Base-by-base conservation (phyloP, 2,113 vertebrate species). In the Eulemur macaco region DNA sequence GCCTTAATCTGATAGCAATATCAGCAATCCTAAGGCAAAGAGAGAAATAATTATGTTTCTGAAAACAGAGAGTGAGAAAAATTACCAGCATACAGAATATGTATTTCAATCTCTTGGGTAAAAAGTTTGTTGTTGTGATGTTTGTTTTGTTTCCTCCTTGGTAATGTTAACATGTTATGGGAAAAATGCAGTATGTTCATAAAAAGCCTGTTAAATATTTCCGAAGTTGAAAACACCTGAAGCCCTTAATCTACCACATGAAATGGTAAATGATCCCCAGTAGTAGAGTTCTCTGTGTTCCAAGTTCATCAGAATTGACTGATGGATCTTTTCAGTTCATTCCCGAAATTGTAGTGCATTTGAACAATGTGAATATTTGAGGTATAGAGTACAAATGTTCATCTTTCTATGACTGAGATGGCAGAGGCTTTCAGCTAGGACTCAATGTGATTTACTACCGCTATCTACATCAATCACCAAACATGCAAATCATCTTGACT, bases 401-500 rank as follows among this genome's bases (percentile, higher is more conserved):
- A 58, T 92, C 69, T 95, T 93, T 95, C 29, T 92, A 0, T 21
- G 31, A 92, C 80, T 96, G 60, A 96, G 63, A 68, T 47, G 86
- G 39, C 39, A 96, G 82, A 84, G n/a, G 76, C 17, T 94, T 89
- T 84, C 56, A 84, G 52, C 42, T 90, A 50, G 96, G 73, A 73
- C 45, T 64, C 0, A 3, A 8, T 89, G 39, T 92, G 73, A 97
- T 97, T 97, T 96, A 95, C 52, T 71, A 77, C 31, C 18, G 96
- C 4, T 23, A 54, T 94, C 66, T 87, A 52, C 25, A 96, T 94
- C 85, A 90, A 45, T 96, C 93, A 96, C 90, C 60, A 92, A 92
- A 86, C 85, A 91, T 96, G 95, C 81, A 95, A 94, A 96, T 93
- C 54, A 23, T 84, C 63, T 95, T 39, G 1, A 31, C 85, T 97